These are phyloP conservation scores for Picus viridis DNA, from an alignment of 2,797 vertebrate species.

Conservation along the genomic window DNA sequence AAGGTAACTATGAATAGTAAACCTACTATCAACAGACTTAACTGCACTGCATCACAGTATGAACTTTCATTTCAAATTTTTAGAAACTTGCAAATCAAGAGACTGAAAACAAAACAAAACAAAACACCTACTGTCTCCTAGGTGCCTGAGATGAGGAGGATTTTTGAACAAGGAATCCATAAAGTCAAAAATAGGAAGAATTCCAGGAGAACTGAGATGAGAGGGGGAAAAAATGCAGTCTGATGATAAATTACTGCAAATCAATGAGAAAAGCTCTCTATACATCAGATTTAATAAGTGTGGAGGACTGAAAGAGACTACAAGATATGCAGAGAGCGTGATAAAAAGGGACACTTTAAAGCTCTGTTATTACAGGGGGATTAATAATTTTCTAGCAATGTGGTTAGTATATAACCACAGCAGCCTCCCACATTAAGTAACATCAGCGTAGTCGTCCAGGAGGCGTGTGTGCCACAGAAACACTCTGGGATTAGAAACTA, in stretches of 20 bases:
- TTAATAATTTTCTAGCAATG: conserved; percentile 29
- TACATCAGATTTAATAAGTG: neutral
- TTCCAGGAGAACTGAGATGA: neutral
- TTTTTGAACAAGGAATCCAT: neutral
- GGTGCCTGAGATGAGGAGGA: neutral
- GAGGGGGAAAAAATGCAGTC: neutral
- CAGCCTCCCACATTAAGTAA: neutral
- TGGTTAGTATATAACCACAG: neutral
- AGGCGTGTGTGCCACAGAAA: neutral
- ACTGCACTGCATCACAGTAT: no score
- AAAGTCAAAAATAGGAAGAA: neutral
- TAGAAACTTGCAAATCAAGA: conserved; percentile 10
- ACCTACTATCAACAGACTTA: no score
- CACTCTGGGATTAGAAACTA: neutral
- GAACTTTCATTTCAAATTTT: neutral
- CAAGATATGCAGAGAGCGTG: neutral
- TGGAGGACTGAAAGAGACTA: neutral
- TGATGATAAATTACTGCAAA: neutral
- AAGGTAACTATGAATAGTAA: no score
- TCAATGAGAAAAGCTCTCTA: neutral
- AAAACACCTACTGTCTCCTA: neutral
- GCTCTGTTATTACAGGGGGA: neutral
- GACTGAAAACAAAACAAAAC: neutral
- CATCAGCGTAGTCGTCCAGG: neutral
- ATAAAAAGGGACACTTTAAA: conserved; percentile 23